Conservation (phyloP, 2,888 invertebrate genomes). For the Drosophila lacicola region DNA sequence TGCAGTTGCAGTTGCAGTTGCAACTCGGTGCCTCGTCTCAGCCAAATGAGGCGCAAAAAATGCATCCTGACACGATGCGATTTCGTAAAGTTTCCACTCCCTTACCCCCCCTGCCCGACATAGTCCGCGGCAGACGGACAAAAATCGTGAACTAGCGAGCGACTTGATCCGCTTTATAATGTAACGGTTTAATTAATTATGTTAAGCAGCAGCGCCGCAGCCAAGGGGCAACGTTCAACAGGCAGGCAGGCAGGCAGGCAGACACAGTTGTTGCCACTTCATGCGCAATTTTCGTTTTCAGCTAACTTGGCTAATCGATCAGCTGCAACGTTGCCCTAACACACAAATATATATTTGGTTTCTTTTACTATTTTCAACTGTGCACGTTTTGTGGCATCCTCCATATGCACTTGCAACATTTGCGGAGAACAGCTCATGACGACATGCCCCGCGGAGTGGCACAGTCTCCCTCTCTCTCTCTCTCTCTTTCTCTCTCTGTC, state of each 20-base stretch:
- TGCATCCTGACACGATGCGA: slow-evolving; percentile 80
- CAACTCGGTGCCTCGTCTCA: slow-evolving; percentile 42
- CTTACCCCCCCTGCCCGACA: neutral
- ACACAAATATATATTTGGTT: slow-evolving; percentile 33
- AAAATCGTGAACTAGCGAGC: slow-evolving; percentile 77
- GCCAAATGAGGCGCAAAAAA: slow-evolving; percentile 78
- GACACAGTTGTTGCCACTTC: slow-evolving; percentile 75
- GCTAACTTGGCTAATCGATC: slow-evolving; percentile 77
- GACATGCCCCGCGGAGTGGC: slow-evolving; percentile 55
- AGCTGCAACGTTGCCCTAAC: slow-evolving; percentile 53
- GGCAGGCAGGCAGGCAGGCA: slow-evolving; percentile 32
- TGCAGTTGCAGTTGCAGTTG: slow-evolving; percentile 25
- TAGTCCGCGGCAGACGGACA: neutral
- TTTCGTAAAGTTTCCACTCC: slow-evolving; percentile 49
- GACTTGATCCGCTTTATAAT: slow-evolving; percentile 81
- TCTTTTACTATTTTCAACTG: neutral
- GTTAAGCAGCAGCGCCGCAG: slow-evolving; percentile 68
- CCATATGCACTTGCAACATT: slow-evolving; percentile 64
- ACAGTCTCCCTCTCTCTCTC: neutral
- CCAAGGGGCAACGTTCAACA: slow-evolving; percentile 32
- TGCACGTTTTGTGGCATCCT: slow-evolving; percentile 59
- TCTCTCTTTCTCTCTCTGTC: slow-evolving; percentile 5
- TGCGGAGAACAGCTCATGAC: slow-evolving; percentile 44
- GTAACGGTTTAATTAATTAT: slow-evolving; percentile 85
- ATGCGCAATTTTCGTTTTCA: slow-evolving; percentile 78